phyloP scores from a whole-genome alignment of 1,140 invertebrate species.

The Lepidurus packardi region DNA sequence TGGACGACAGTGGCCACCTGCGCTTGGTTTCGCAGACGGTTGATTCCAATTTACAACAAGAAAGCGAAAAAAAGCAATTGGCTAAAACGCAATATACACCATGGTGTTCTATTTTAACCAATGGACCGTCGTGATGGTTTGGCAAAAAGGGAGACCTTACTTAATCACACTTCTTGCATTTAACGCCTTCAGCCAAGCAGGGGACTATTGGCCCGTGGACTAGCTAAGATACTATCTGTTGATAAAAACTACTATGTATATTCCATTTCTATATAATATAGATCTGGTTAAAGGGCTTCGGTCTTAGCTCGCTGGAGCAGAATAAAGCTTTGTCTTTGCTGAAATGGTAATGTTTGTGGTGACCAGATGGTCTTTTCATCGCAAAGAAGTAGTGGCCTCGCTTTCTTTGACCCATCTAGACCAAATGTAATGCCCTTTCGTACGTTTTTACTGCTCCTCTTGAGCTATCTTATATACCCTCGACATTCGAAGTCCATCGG shows the following conservation, averaged over 20 bases:
- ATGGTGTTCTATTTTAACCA: neutral
- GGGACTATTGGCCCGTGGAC: slow-evolving; percentile 1
- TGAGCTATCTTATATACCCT: neutral
- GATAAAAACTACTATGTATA: no score
- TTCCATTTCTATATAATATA: no score
- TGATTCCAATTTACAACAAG: neutral
- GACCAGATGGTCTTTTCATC: neutral
- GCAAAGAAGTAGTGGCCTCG: neutral
- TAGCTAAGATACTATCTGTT: neutral
- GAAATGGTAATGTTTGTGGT: neutral
- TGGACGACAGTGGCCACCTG: neutral
- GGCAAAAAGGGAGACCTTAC: neutral
- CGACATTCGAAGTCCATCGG: neutral
- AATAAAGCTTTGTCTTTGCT: neutral
- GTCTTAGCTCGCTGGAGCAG: neutral
- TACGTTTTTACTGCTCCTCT: neutral
- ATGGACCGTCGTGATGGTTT: neutral
- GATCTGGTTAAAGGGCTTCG: no score
- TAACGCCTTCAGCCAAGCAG: neutral
- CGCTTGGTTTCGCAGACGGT: neutral
- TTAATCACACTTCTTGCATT: no score
- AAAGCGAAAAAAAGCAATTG: neutral
- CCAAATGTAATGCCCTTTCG: neutral
- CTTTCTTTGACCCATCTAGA: neutral
- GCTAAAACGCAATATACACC: neutral